Conservation (phyloP, 2,113 vertebrate genomes). For the Euleptes europaea region DNA sequence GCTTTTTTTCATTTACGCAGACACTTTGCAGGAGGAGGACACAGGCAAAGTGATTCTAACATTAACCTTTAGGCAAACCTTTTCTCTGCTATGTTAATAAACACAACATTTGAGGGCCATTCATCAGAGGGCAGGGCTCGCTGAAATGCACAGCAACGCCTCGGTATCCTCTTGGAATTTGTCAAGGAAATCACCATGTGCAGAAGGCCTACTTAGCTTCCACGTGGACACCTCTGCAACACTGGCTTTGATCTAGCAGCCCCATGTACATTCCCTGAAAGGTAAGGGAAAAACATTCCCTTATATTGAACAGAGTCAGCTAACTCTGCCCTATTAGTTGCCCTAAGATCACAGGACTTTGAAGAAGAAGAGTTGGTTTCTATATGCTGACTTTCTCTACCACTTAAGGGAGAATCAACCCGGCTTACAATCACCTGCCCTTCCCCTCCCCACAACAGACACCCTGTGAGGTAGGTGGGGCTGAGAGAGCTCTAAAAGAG, state of each 20-base stretch:
- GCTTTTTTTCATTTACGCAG: conserved; percentile 67
- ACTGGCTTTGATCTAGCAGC: neutral
- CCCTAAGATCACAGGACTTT: no score
- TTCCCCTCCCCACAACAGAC: no score
- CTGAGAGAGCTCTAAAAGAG: no score
- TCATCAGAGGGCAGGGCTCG: conserved; percentile 41
- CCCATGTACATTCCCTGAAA: neutral
- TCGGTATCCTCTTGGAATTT: conserved; percentile 39
- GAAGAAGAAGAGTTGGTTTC: no score
- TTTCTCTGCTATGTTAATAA: conserved; percentile 55
- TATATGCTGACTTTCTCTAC: no score
- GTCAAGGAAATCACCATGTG: conserved; percentile 24
- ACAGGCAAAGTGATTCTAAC: conserved; percentile 55
- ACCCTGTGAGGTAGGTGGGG: no score
- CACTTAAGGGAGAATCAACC: no score
- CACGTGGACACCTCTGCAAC: neutral
- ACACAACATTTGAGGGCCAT: conserved; percentile 56
- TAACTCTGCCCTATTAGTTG: no score
- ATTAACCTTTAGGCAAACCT: conserved; percentile 62
- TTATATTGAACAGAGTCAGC: no score
- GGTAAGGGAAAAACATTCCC: no score
- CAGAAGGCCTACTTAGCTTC: neutral
- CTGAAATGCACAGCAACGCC: conserved; percentile 39
- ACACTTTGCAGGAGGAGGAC: conserved; percentile 63
- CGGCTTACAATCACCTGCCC: no score